Evolutionary conservation across 2,888 invertebrate genomes (phyloP), one percentile per base, ranked within the genome.

Genomic region (Cantharis flavilabris): DNA sequence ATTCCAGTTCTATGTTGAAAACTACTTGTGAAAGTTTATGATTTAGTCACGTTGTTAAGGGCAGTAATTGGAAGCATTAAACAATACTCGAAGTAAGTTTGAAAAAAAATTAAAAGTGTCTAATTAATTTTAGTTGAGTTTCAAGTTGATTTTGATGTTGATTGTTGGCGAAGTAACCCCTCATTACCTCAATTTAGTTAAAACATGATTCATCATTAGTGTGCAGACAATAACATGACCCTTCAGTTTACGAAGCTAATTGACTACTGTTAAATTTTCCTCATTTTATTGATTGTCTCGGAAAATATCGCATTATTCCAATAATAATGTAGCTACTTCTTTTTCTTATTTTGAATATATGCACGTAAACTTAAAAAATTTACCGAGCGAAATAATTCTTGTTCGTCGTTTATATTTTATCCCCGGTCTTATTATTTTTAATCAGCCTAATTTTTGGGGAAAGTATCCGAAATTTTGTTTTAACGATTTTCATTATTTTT

Each of bases 161-260:
- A 83, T 78, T 82, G 81, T 81, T 82, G 81, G 81, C 81, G 83
- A 85, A 84, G 83, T 85, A 83, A 83, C 82, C 84, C 85, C 86
- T 87, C 86, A 87, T 87, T 87, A 87, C 85, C 87, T 84, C 84
- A 87, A 87, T 87, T 86, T 86, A 86, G 85, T 85, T 87, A 84
- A 87, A 86, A 85, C 86, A 87, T 87, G 87, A 87, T 85, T 87
- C 86, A 83, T 86, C 86, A 86, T 87, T 87, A 86, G 85, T 81
- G 85, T 83, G 85, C 84, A 84, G 84, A 81, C 80, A 80, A 80
- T 81, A 80, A 79, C 81, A 84, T 83, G 81, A 82, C 85, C 83
- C 85, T 86, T 83, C 81, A 84, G 85, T 84, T 87, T 86, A 87
- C 86, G 87, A 87, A 87, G 87, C 85, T 85, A 87, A 86, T 87